Evolutionary conservation across 2,113 vertebrate species (phyloP).

Genomic region (Hemiprocne comata): DNA sequence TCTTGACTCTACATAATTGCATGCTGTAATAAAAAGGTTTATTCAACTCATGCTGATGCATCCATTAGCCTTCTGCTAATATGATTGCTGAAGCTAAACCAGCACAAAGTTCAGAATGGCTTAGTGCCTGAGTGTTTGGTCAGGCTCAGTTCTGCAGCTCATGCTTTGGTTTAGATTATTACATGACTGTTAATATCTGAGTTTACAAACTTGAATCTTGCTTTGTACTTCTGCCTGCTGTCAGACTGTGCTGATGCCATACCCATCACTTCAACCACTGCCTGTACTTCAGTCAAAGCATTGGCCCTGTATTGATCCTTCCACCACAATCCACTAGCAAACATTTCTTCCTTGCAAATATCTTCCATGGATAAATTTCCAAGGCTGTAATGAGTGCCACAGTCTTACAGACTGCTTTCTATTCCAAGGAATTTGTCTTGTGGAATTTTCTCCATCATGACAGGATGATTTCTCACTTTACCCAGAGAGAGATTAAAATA

Average conservation of each 20-base stretch:
- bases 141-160: background rate
- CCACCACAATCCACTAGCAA: rapidly evolving
- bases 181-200: rapidly evolving
- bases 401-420: background rate
- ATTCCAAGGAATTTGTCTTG: background rate
- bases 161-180: background rate
- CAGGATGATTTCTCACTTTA: background rate
- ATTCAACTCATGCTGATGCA: background rate
- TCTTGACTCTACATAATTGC: background rate
- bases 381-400: background rate
- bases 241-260: background rate
- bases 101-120: background rate
- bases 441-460: background rate
- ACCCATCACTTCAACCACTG: background rate
- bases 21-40: background rate
- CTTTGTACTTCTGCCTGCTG: background rate
- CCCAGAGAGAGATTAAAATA: background rate
- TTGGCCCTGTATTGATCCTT: background rate
- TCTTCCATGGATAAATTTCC: background rate
- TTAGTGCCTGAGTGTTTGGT: background rate
- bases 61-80: background rate
- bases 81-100: background rate
- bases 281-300: background rate
- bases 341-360: background rate
- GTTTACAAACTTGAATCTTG: background rate